Evolutionary conservation across 2,113 vertebrate species (phyloP), one percentile per base, ranked within the genome.

Genomic region (Boulengeromyrus knoepffleri): DNA sequence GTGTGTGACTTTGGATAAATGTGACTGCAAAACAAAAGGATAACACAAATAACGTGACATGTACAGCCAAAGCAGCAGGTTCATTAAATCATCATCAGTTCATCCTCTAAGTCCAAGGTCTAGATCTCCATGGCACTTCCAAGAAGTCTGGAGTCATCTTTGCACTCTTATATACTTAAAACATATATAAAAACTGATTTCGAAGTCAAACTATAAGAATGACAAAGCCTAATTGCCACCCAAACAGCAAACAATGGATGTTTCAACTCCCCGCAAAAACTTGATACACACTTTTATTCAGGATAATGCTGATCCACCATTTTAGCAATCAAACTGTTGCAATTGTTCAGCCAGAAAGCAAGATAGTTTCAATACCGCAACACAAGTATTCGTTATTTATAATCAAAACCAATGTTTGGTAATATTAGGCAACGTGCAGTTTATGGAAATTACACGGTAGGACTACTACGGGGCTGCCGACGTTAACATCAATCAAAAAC

Each of bases 311-410:
- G 46, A 31, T 49, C 84, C 84, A 86, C 84, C 84, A 86, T 86
- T 86, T 86, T 86, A 49, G 46, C 84, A 47, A 50, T 24, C 84
- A 47, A 86, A 86, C 84, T 49, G 84, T 86, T 86, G 84, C 84
- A 49, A 49, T 50, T 86, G 84, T 50, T n/a, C 84, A 86, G 84
- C n/a, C 84, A n/a, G 84, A 24, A 47, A 21, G n/a, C 9, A 47
- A 50, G 84, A 10, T 12, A 46, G 84, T n/a, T n/a, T 47, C 84
- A 27, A 46, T 46, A 86, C 3, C 12, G 24, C 36, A 80, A 80
- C 31, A 47, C 74, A 80, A 19, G 15, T 27, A 27, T 49, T 13
- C 1, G 3, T 80, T 42, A 36, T 80, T 42, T 42, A 80, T 80
- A 19, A 42, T 42, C 36, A 80, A 80, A 42, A 80, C 74, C 19